phyloP scores from a whole-genome alignment of 37 sponge, comb jelly and placozoan genomes.

The Amphimedon queenslandica region DNA sequence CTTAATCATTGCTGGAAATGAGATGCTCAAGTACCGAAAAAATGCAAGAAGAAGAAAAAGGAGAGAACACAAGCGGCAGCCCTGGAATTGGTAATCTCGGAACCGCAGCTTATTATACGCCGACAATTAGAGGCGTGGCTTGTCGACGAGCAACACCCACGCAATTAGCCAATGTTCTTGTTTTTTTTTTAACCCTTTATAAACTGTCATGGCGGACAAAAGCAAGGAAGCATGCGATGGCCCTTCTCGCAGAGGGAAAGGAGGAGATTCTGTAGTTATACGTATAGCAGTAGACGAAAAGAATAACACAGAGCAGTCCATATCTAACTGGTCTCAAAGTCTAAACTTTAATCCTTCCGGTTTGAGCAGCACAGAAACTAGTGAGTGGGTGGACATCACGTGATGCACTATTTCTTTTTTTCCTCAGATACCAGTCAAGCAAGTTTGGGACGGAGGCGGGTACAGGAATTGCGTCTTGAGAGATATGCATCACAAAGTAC shows the following conservation, averaged over 20 bases:
- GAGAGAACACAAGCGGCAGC: not conserved
- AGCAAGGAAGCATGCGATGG: not conserved
- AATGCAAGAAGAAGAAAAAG: not conserved
- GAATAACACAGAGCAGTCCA: not conserved
- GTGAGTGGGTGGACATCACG: too few species aligned
- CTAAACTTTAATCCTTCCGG: too few species aligned
- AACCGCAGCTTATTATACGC: too few species aligned
- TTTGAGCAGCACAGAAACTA: too few species aligned
- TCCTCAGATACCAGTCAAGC: not conserved
- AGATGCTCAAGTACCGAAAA: not conserved
- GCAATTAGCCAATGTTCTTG: too few species aligned
- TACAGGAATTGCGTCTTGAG: constrained; percentile 9
- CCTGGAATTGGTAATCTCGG: too few species aligned
- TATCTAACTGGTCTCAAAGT: too few species aligned
- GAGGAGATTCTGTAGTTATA: constrained; percentile 13
- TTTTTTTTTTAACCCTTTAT: not conserved
- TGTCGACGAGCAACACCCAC: too few species aligned
- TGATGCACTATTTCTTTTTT: too few species aligned
- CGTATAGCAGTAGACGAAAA: constrained; percentile 20
- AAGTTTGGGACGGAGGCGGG: not conserved
- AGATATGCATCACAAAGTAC: constrained; percentile 4
- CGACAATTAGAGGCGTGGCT: too few species aligned
- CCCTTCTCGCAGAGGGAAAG: not conserved
- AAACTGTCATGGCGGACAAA: not conserved
- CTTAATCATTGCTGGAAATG: constrained; percentile 25